These are phyloP conservation scores for Rhagium mordax DNA, from an alignment of 2,888 invertebrate genomes.

Conservation along the genomic window DNA sequence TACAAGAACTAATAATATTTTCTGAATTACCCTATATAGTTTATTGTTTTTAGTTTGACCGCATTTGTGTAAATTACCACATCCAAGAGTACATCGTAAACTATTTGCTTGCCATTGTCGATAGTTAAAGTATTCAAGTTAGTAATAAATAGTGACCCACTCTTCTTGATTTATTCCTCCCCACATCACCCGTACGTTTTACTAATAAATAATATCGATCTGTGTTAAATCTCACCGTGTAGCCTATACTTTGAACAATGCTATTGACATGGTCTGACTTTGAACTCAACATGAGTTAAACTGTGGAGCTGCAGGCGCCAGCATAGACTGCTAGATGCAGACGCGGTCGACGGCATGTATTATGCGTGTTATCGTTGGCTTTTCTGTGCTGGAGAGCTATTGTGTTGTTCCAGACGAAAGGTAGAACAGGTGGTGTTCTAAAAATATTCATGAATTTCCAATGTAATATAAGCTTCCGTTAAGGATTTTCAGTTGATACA, in stretches of 20 bases:
- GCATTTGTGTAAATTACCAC: background rate
- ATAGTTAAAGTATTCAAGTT: background rate
- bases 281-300: background rate
- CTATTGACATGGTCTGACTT: background rate
- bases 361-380: background rate
- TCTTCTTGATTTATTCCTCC: background rate
- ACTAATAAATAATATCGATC: background rate
- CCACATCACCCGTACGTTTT: background rate
- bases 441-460: background rate
- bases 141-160: background rate
- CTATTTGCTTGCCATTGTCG: background rate
- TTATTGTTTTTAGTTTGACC: background rate
- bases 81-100: background rate
- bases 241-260: background rate
- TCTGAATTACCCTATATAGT: background rate
- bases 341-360: background rate
- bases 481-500: too few relatives aligned
- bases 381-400: background rate
- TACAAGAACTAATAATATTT: background rate
- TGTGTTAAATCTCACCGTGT: background rate
- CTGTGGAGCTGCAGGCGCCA: constrained; percentile 4
- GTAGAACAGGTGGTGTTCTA: background rate
- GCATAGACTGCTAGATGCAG: background rate
- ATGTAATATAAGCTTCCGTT: too few relatives aligned
- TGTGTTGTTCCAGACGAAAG: background rate